Base-by-base conservation (phyloP, 2,113 vertebrate genomes). In the Etia nguti region DNA sequence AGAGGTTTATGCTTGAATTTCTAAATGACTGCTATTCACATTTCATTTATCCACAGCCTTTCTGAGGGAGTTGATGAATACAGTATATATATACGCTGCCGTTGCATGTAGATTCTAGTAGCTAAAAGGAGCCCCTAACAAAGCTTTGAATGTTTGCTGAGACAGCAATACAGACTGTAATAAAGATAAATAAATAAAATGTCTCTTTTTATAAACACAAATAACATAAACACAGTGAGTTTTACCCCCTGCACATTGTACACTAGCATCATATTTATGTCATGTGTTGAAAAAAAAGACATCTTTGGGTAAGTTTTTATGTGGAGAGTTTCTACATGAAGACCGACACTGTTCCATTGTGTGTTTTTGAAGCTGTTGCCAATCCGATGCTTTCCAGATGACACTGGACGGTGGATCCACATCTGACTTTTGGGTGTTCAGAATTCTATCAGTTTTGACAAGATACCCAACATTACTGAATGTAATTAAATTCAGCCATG, bases 21-120 rank as follows among this genome's bases (percentile, higher is more conserved):
- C 62, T 75, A 80, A 88, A 93, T 88, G 84, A 82, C 52, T 57
- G 2, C 6, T 7, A 43, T 85, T 85, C 52, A 83, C 84, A 86
- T 29, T 90, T 81, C 10, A 89, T 88, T 85, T 46, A 84, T 82
- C 38, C 79, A 24, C 48, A 59, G 13, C n/a, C 31, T 48, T 83
- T 15, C 60, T 59, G 4, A 26, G 36, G 52, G 70, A 82, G 82
- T 65, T 87, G 34, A 60, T 62, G n/a, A 62, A 80, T 77, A 52
- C 18, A 48, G 10, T 26, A n/a, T 22, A 20, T 4, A 11, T 41
- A 36, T 15, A 26, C 24, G 10, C 9, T 85, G 6, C 10, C 5
- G 26, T n/a, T 41, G 13, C 10, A 10, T 41, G 4, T 80, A 20
- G 82, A 11, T 15, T 70, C 20, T 20, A 26, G 34, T 4, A 26